phyloP scores from a whole-genome alignment of 2,797 vertebrate genomes.

The Epinephelus coioides region DNA sequence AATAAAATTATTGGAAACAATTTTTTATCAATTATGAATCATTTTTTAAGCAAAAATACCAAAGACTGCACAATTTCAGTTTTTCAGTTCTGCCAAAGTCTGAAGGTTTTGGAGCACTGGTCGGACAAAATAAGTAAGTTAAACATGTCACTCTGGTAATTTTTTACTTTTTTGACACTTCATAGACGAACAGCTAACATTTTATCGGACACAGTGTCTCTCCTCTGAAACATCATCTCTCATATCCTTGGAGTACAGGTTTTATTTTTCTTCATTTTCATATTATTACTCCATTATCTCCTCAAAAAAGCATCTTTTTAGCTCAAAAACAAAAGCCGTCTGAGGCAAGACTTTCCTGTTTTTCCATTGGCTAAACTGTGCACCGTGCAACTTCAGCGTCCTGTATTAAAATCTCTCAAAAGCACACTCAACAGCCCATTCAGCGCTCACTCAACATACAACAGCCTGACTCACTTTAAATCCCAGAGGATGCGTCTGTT shows the following conservation, averaged over 20 bases:
- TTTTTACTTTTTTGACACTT: too few relatives aligned
- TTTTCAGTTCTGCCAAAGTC: too few relatives aligned
- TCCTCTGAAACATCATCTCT: not conserved
- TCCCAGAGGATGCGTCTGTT: slow-evolving; percentile 53
- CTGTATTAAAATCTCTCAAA: slow-evolving; percentile 5
- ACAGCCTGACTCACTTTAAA: slow-evolving; percentile 58
- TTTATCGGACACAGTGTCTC: not conserved
- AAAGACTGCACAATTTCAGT: too few relatives aligned
- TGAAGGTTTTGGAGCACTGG: too few relatives aligned
- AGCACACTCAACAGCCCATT: slow-evolving; percentile 22
- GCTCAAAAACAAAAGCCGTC: not conserved
- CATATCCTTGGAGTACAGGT: not conserved
- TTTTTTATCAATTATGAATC: too few relatives aligned
- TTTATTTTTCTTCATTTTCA: not conserved
- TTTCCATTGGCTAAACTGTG: slow-evolving; percentile 2
- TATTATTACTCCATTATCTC: not conserved
- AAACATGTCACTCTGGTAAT: too few relatives aligned
- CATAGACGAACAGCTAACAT: too few relatives aligned
- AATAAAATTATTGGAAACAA: too few relatives aligned
- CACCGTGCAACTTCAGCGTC: not conserved
- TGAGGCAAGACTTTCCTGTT: not conserved
- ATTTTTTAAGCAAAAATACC: too few relatives aligned
- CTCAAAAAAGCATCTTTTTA: not conserved
- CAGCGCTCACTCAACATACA: slow-evolving; percentile 22
- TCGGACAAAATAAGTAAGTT: too few relatives aligned